A percentile compares a stretch with the other conserved stretches of the same genome.
These are phyloP conservation scores for Diloba caeruleocephala DNA, from an alignment of 2,888 invertebrate genomes.

Conservation along the genomic window DNA sequence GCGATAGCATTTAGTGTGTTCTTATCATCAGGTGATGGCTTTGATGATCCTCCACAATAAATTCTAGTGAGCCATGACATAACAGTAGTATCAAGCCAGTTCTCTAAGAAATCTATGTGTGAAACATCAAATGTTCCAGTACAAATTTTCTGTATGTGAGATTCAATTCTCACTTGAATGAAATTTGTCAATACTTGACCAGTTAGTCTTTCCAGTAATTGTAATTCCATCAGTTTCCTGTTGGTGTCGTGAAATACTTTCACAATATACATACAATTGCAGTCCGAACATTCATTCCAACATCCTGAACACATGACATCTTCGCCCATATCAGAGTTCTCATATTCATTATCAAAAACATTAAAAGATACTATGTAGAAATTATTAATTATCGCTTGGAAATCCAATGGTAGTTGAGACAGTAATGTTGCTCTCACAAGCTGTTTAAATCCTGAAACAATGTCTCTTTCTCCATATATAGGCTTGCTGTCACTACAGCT, in stretches of 20 bases:
- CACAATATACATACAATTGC: conserved; percentile 91
- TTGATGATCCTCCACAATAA: conserved; percentile 91
- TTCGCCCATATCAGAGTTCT: conserved; percentile 88
- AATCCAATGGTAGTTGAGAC: conserved; percentile 92
- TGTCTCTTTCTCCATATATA: conserved; percentile 87
- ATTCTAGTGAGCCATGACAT: conserved; percentile 96
- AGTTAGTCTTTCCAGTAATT: conserved; percentile 94
- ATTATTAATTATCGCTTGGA: conserved; percentile 91
- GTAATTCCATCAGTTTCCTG: conserved; percentile 92
- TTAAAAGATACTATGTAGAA: conserved; percentile 94
- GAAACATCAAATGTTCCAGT: conserved; percentile 96
- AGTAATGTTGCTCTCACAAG: conserved; percentile 91
- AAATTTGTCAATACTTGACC: conserved; percentile 95
- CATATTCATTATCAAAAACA: conserved; percentile 89
- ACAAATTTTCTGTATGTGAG: conserved; percentile 95
- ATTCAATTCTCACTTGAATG: conserved; percentile 94
- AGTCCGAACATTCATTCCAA: conserved; percentile 88
- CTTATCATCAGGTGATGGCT: conserved; percentile 88
- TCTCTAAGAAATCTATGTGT: conserved; percentile 93
- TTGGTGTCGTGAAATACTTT: conserved; percentile 94
- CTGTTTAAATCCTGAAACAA: conserved; percentile 90
- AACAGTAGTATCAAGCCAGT: conserved; percentile 96
- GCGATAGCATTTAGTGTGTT: conserved; percentile 89
- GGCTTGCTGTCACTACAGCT: conserved; percentile 79
- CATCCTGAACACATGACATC: conserved; percentile 92